Evolutionary conservation across 2,797 vertebrate genomes (phyloP).

Genomic region (Parambassis ranga): DNA sequence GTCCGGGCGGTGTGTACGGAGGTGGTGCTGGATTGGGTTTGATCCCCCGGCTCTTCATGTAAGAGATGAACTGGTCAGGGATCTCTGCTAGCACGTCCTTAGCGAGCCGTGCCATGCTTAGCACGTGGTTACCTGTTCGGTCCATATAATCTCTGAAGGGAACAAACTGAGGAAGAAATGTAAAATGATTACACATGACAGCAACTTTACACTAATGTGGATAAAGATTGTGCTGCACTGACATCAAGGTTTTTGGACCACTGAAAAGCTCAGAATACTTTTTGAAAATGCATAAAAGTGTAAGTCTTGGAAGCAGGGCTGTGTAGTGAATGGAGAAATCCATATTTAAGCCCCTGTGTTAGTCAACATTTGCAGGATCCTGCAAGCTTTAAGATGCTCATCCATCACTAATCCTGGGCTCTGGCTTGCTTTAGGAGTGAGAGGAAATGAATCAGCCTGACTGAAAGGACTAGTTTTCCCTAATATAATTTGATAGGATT

Average conservation of each 20-base stretch:
- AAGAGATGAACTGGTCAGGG: conserved; percentile 96
- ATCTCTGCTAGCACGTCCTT: conserved; percentile 97
- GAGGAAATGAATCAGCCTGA: background rate
- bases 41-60: conserved; percentile 95
- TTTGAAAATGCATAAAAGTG: conserved; percentile 9
- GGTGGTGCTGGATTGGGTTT: conserved; percentile 85
- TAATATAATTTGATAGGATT: background rate
- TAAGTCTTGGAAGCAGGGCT: conserved; percentile 12
- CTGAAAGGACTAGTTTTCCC: conserved; percentile 4
- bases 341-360: conserved; percentile 28
- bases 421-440: conserved; percentile 13
- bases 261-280: conserved; percentile 10
- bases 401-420: conserved; percentile 40
- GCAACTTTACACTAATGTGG: background rate
- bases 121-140: conserved; percentile 89
- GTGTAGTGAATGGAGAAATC: conserved; percentile 4
- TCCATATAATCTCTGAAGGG: conserved; percentile 95
- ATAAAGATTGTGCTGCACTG: background rate
- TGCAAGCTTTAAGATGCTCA: conserved; percentile 25
- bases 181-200: background rate
- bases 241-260: background rate
- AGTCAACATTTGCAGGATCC: conserved; percentile 33
- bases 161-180: conserved; percentile 83
- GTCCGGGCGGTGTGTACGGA: conserved; percentile 78
- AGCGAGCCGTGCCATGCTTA: conserved; percentile 95